Base-by-base conservation (phyloP, 2,888 invertebrate genomes). In the Parnassius glacialis region DNA sequence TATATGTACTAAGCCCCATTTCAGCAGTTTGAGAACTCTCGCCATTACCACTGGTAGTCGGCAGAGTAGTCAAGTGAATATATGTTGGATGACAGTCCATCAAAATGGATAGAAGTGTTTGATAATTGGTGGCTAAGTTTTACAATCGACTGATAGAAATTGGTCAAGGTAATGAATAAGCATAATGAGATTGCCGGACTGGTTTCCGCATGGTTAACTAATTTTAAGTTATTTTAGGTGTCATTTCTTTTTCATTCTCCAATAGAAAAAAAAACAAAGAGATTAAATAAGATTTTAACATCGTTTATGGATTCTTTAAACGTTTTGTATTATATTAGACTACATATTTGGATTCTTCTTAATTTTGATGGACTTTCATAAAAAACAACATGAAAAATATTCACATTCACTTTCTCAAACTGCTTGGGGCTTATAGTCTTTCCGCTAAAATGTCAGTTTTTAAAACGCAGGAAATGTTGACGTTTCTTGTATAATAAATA, bases 1-100 rank as follows among this genome's bases (percentile, higher is more conserved):
- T 82, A 62, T 20, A 84, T 84, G 83, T 83, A 81, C 74, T 86
- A 83, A 85, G 86, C 81, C 78, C 78, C 70, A 62, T 51, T 65
- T 67, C 72, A 68, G 74, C 83, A 75, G 75, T 78, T 79, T 75
- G 78, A 75, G 79, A 75, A 63, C 64, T 62, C 55, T 45, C 25
- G n/a, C 5, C 57, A 20, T 45, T 57, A 55, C 20, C 20, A 42
- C 34, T 34, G 51, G 44, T 44, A 11, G 12, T 44, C n/a, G 16
- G 16, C 10, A 45, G 5, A 44, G 41, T 25, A 20, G n/a, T 51
- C 10, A 50, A 43, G 61, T 61, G 61, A 61, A 56, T 48, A 11
- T 1, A 9, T 44, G 44, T 51, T 48, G 45, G 10, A 12, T 43
- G 48, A 48, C 10, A 48, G n/a, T 56, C 61, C 55, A 51, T 56